These are phyloP conservation scores for Melieria picta DNA, from an alignment of 2,888 invertebrate genomes.

Conservation along the genomic window DNA sequence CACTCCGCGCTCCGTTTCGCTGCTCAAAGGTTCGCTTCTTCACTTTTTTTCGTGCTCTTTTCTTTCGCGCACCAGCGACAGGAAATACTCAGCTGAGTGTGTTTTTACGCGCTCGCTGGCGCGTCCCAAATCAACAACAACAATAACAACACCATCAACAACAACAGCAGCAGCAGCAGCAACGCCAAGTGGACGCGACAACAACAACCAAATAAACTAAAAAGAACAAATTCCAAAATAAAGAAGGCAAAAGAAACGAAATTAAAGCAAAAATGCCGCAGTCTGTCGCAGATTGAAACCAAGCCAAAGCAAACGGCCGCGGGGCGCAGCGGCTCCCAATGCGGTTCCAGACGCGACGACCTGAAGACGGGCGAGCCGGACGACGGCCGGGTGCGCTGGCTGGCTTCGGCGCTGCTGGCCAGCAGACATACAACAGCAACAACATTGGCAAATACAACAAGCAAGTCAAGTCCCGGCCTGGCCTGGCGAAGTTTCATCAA, in stretches of 20 bases:
- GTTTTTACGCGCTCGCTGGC: slow-evolving; percentile 25
- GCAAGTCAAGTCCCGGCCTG: slow-evolving; percentile 4
- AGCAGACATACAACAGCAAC: slow-evolving; percentile 25
- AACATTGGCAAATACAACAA: slow-evolving; percentile 8
- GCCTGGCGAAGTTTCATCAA: neutral
- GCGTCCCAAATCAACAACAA: neutral
- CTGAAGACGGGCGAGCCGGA: slow-evolving; percentile 25
- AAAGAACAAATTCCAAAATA: too few species aligned
- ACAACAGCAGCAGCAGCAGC: too few species aligned
- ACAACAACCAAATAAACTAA: neutral
- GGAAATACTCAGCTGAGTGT: slow-evolving; percentile 43
- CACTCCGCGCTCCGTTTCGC: too few species aligned
- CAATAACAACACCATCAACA: too few species aligned
- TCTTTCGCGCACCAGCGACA: slow-evolving; percentile 21
- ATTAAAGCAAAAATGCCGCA: slow-evolving; percentile 31
- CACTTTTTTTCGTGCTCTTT: slow-evolving; percentile 17
- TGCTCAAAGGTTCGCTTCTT: slow-evolving; percentile 13
- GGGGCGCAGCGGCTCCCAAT: slow-evolving; percentile 13
- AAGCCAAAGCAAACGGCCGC: slow-evolving; percentile 31
- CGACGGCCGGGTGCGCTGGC: slow-evolving; percentile 46
- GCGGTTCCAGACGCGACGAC: too few species aligned
- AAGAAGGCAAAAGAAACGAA: neutral
- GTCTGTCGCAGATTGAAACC: slow-evolving; percentile 28
- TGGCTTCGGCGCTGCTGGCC: slow-evolving; percentile 39
- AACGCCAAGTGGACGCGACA: slow-evolving; percentile 11